These are phyloP conservation scores for Machimus atricapillus DNA, from an alignment of 2,888 invertebrate species.

Conservation along the genomic window DNA sequence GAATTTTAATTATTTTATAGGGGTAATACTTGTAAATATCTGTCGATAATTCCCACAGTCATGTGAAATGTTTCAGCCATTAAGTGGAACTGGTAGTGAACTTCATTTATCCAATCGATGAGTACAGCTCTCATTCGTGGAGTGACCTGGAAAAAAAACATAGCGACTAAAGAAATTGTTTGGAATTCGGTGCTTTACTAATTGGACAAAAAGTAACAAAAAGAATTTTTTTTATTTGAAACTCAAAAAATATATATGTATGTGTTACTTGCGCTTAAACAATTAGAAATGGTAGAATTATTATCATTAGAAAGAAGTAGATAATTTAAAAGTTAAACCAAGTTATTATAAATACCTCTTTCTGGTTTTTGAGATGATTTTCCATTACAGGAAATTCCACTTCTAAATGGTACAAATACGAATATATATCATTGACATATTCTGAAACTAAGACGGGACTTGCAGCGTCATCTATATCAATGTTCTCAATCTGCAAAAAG, in stretches of 20 bases:
- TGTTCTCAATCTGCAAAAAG: conserved; percentile 67
- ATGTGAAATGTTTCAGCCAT: conserved; percentile 89
- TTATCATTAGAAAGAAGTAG: too few species aligned
- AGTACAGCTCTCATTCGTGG: conserved; percentile 88
- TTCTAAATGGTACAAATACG: conserved; percentile 81
- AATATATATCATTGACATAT: conserved; percentile 90
- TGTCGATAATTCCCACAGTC: conserved; percentile 86
- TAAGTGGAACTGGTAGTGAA: conserved; percentile 85
- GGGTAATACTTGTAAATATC: conserved; percentile 70
- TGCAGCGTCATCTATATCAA: conserved; percentile 76
- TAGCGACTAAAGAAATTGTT: background rate
- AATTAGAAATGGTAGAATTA: too few species aligned
- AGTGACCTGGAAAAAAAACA: conserved; percentile 66
- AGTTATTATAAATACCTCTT: conserved; percentile 50
- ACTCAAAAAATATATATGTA: too few species aligned
- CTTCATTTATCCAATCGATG: conserved; percentile 93
- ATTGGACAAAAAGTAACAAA: background rate
- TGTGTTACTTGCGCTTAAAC: too few species aligned
- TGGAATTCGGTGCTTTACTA: background rate
- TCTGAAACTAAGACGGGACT: conserved; percentile 82
- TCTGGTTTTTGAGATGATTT: conserved; percentile 74
- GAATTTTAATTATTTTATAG: background rate
- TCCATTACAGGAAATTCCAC: conserved; percentile 69
- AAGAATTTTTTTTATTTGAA: too few species aligned
- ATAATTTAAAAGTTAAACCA: background rate